Percentiles rank a stretch among this genome's conserved stretches.
Evolutionary conservation across 2,888 invertebrate species (phyloP).

Genomic region (Machimus atricapillus): DNA sequence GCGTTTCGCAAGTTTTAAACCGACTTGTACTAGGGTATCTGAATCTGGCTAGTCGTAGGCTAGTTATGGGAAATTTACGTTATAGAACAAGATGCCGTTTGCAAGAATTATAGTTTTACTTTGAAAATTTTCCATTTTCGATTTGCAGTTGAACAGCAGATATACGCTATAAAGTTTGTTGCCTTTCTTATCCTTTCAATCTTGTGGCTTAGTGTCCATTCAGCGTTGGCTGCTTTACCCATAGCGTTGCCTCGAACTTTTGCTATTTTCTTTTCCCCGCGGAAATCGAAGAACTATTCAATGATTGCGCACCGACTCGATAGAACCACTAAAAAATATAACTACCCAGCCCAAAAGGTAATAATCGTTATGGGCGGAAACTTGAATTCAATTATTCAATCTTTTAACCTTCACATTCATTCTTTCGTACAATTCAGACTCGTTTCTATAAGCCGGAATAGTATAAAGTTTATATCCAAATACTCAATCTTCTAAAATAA

Average conservation of each 20-base stretch:
- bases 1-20: conserved; percentile 10
- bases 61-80: conserved; percentile 14
- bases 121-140: neutral
- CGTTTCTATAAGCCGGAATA: neutral
- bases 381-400: neutral
- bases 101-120: conserved; percentile 9
- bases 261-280: neutral
- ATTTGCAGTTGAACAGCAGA: neutral
- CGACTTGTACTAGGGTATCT: neutral
- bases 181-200: neutral
- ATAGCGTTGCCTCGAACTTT: neutral
- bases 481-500: too few species aligned
- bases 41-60: neutral
- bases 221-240: neutral
- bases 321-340: neutral
- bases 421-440: neutral
- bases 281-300: neutral
- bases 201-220: neutral
- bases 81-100: neutral
- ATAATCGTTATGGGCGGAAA: neutral
- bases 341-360: neutral
- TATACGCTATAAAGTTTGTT: neutral
- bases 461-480: too few species aligned
- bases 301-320: neutral
- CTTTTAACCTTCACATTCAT: neutral